Evolutionary conservation across 2,797 vertebrate species (phyloP).

Genomic region (Cirrhinus molitorella): DNA sequence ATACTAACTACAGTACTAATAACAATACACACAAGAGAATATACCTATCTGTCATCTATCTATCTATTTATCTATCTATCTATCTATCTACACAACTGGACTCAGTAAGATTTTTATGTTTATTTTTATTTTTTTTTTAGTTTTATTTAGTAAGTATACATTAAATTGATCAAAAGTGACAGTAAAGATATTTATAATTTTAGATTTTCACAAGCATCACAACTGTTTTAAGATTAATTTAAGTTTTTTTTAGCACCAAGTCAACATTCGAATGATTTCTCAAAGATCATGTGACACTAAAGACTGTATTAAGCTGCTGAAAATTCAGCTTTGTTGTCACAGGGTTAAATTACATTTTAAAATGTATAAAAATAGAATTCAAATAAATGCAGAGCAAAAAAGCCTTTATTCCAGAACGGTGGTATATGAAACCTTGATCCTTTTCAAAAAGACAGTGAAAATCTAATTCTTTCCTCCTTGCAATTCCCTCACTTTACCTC

Average conservation of each 20-base stretch:
- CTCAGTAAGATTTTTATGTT: no score
- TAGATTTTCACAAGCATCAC: not conserved
- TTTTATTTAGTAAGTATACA: not conserved
- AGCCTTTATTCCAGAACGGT: no score
- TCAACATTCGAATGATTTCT: not conserved
- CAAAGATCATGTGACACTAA: not conserved
- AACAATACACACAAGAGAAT: not conserved
- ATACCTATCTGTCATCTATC: not conserved
- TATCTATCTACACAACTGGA: no score
- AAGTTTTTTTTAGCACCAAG: not conserved
- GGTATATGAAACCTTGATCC: not conserved
- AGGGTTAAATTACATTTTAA: not conserved
- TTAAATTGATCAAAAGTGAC: not conserved
- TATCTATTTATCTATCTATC: no score
- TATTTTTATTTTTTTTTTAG: no score
- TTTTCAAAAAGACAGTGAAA: not conserved
- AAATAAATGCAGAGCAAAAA: no score
- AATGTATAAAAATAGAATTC: not conserved
- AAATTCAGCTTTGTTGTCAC: not conserved
- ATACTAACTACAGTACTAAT: not conserved
- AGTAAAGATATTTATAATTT: not conserved
- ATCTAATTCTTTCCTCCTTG: not conserved
- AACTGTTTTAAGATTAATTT: not conserved
- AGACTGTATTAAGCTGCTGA: no score
- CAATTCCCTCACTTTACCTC: not conserved